These are phyloP conservation scores for Anoplolepis gracilipes DNA, from an alignment of 1,140 invertebrate species.

Conservation along the genomic window DNA sequence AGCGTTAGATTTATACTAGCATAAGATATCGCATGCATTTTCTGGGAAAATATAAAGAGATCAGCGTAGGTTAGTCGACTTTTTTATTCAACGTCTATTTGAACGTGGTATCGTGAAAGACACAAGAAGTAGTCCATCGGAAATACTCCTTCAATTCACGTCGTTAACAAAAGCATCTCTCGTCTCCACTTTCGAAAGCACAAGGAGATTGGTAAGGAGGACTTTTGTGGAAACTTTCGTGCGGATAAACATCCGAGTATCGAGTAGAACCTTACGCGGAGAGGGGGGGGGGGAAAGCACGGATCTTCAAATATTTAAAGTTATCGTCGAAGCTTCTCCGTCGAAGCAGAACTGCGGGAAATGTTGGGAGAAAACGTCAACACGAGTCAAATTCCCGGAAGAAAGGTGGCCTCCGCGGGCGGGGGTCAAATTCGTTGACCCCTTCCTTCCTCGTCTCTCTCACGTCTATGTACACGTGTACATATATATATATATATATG, in stretches of 20 bases:
- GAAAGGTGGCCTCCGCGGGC: not conserved
- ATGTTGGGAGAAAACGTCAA: slow-evolving; percentile 12
- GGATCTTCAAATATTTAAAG: slow-evolving; percentile 65
- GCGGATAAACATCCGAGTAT: slow-evolving; percentile 45
- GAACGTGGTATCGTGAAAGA: slow-evolving; percentile 33
- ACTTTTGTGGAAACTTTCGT: not conserved
- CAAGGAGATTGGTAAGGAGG: not conserved
- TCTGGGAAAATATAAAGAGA: slow-evolving; percentile 22
- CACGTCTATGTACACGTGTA: not conserved
- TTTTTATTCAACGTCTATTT: slow-evolving; percentile 44
- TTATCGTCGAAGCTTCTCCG: slow-evolving; percentile 42
- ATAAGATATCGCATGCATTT: slow-evolving; percentile 30
- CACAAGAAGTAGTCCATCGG: slow-evolving; percentile 8
- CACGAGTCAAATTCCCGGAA: slow-evolving; percentile 38
- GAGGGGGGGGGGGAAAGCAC: slow-evolving; percentile 16
- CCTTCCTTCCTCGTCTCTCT: not conserved
- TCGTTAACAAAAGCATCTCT: slow-evolving; percentile 45
- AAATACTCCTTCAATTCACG: slow-evolving; percentile 36
- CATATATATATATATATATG: too few species aligned
- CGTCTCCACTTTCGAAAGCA: not conserved
- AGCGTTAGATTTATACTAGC: slow-evolving; percentile 45
- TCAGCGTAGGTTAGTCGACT: slow-evolving; percentile 20
- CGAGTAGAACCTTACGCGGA: slow-evolving; percentile 13
- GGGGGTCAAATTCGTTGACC: slow-evolving; percentile 42
- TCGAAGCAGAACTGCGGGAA: slow-evolving; percentile 6